Conservation (phyloP, 1,140 invertebrate genomes). For the Lucilia sericata region DNA sequence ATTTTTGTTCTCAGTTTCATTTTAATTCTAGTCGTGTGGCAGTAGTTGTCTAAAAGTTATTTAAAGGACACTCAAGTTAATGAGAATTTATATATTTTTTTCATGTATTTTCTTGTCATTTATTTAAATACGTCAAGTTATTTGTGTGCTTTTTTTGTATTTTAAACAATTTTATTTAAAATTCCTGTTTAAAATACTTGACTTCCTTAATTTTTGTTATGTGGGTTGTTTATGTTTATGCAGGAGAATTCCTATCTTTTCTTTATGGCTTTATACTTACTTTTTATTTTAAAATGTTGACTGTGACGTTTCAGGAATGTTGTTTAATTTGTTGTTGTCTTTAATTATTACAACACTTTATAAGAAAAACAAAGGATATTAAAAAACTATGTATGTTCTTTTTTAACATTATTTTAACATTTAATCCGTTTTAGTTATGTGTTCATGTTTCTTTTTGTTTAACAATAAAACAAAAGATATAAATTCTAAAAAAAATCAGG, state of each 20-base stretch:
- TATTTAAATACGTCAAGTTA: background rate
- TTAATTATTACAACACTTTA: slow-evolving; percentile 36
- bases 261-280: background rate
- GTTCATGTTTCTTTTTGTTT: background rate
- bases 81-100: too few relatives aligned
- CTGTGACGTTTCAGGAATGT: background rate
- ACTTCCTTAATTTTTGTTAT: background rate
- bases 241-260: background rate
- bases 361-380: slow-evolving; percentile 31
- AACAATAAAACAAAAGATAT: background rate
- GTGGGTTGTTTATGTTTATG: background rate
- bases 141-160: too few relatives aligned
- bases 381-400: background rate
- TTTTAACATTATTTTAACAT: background rate
- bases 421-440: background rate
- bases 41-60: too few relatives aligned
- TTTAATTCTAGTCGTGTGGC: too few relatives aligned
- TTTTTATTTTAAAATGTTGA: background rate
- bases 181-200: background rate
- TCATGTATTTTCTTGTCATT: too few relatives aligned
- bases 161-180: background rate
- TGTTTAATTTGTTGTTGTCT: slow-evolving; percentile 20
- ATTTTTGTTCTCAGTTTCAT: too few relatives aligned
- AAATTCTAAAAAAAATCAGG: background rate
- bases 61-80: too few relatives aligned